Conservation (phyloP, 2,113 vertebrate species). For the Chloropsis cyanopogon region DNA sequence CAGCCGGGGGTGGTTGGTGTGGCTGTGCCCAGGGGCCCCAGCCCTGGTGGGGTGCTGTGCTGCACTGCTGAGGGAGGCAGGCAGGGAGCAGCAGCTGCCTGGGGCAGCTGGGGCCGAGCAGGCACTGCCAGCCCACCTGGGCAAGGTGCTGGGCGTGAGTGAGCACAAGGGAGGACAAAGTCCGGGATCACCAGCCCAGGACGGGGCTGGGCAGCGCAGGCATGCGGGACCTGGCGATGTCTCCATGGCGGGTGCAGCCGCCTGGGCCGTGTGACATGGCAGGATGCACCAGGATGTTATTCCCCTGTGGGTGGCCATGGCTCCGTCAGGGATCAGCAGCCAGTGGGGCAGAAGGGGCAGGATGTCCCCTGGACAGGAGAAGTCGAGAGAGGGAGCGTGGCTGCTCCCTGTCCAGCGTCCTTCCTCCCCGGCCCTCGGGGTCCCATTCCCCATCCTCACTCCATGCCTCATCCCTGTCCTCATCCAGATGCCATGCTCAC, state of each 20-base stretch:
- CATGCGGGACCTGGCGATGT: background rate
- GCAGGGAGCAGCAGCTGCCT: background rate
- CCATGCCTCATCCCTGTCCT: conserved; percentile 30
- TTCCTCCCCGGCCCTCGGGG: background rate
- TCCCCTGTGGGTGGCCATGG: background rate
- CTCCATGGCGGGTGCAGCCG: fast-evolving
- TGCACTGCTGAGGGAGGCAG: background rate
- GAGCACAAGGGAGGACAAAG: background rate
- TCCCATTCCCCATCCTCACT: background rate
- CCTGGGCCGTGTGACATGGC: fast-evolving
- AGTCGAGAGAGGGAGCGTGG: background rate
- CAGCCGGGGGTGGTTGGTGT: fast-evolving
- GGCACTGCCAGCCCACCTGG: background rate
- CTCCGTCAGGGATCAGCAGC: background rate
- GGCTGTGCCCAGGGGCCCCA: background rate
- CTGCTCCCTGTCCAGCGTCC: background rate
- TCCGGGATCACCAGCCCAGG: background rate
- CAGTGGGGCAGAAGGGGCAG: background rate
- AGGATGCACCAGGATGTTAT: background rate
- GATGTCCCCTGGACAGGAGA: background rate
- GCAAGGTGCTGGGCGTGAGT: background rate
- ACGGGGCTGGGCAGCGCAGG: background rate
- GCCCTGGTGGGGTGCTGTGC: fast-evolving
- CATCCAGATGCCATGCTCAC: background rate
- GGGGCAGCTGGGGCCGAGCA: background rate